Evolutionary conservation across 2,797 vertebrate species (phyloP), one percentile per base, ranked within the genome.

Genomic region (Anguilla megastoma): DNA sequence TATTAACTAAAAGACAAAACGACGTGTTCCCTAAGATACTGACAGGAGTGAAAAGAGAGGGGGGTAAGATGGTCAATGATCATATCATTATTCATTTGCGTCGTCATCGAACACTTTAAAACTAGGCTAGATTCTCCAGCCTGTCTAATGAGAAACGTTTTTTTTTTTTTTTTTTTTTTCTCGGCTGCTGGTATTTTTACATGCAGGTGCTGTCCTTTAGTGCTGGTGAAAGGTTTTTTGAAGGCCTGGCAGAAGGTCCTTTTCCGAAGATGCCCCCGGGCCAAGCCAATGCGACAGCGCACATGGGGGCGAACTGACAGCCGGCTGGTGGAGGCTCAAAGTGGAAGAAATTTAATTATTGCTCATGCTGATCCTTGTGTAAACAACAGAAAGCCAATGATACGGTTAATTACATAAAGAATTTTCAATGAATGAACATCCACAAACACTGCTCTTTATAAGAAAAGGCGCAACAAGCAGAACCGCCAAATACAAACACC

Each of bases 381-480:
- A 95, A 96, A 97, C 95, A 96, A 93, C 94, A 95, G 95, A 96
- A 96, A 96, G 95, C 94, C 95, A 95, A 96, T 96, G 95, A 97
- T 94, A 95, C 93, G 96, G 94, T 94, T 95, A 95, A 96, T 96
- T 96, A 96, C 94, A 89, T 94, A 91, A 92, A 88, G 94, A 93
- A 90, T 89, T 88, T 87, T 85, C 90, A 89, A 89, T 88, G 86
- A 90, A 86, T 41, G 86, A 89, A 84, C 89, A 91, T 92, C 92
- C 91, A 93, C 86, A 86, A 89, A 90, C 89, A 89, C 86, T 87
- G 66, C 63, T 36, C 60, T 82, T 84, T 71, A 56, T 48, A 85
- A 86, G 52, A 87, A 52, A 83, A 60, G 63, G 87, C 84, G 50
- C 87, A 85, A 91, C 91, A 90, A 91, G 89, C 9, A 87, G 58